Evolutionary conservation across 1,140 invertebrate genomes (phyloP).

Genomic region (Drosophila sechellia): DNA sequence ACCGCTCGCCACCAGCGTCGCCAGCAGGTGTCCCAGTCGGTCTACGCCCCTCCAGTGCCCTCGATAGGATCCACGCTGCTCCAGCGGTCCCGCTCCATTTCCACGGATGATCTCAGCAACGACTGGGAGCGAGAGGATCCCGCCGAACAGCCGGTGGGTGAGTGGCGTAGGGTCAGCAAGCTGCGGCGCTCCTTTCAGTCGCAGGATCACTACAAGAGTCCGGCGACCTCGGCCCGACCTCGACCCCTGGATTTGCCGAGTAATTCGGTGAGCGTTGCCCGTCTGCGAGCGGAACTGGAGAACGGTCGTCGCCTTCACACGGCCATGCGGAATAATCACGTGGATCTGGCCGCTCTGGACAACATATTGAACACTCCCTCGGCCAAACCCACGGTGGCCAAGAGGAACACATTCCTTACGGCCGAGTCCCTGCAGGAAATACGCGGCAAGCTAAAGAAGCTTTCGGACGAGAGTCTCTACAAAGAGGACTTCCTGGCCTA

Average conservation of each 20-base stretch:
- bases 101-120: slow-evolving; percentile 82
- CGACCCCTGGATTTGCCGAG: slow-evolving; percentile 86
- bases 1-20: slow-evolving; percentile 76
- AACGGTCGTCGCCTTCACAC: slow-evolving; percentile 85
- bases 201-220: slow-evolving; percentile 57
- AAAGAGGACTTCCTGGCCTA: slow-evolving; percentile 73
- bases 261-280: slow-evolving; percentile 85
- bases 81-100: slow-evolving; percentile 80
- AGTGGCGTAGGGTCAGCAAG: slow-evolving; percentile 87
- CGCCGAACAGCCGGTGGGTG: slow-evolving; percentile 65
- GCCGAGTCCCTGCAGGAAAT: slow-evolving; percentile 87
- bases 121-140: slow-evolving; percentile 60
- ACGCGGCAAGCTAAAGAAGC: slow-evolving; percentile 85
- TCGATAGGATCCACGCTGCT: slow-evolving; percentile 29
- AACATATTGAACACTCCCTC: slow-evolving; percentile 84
- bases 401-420: slow-evolving; percentile 85
- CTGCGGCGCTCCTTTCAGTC: slow-evolving; percentile 88
- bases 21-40: slow-evolving; percentile 77
- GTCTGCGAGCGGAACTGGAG: slow-evolving; percentile 85
- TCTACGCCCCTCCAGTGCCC: slow-evolving; percentile 62
- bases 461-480: slow-evolving; percentile 84
- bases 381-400: slow-evolving; percentile 53
- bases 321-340: slow-evolving; percentile 85
- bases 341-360: slow-evolving; percentile 85
- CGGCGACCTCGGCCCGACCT: slow-evolving; percentile 17